Percentiles rank a stretch among this genome's conserved stretches.
Conservation (phyloP, 2,113 vertebrate species). For the Heterocephalus glaber region DNA sequence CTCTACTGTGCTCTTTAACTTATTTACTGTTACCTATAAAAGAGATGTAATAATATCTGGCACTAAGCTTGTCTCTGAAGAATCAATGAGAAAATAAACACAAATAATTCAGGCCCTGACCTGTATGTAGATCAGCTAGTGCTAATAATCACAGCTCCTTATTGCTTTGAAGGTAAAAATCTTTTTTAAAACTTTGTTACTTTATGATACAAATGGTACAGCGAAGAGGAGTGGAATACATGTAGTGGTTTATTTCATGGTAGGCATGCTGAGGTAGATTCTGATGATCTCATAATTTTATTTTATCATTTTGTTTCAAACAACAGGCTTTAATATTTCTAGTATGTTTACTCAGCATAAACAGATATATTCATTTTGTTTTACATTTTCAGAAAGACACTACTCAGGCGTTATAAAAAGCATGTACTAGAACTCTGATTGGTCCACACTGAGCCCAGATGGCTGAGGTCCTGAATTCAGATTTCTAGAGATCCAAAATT, state of each 20-base stretch:
- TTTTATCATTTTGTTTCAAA: conserved; percentile 29
- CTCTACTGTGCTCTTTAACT: neutral
- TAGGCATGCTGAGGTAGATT: neutral
- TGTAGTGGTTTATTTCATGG: neutral
- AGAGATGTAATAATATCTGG: neutral
- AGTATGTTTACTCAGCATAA: neutral
- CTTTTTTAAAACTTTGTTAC: neutral
- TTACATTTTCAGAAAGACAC: neutral
- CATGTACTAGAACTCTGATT: neutral
- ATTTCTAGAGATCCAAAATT: conserved; percentile 15
- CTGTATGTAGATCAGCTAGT: too few relatives aligned
- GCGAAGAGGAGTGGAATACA: neutral
- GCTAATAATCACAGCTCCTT: neutral
- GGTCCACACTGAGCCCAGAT: neutral
- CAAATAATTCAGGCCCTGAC: neutral
- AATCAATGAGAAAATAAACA: conserved; percentile 14
- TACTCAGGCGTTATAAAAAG: neutral
- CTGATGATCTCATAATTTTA: neutral
- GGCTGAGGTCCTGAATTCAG: neutral
- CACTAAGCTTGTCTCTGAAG: neutral
- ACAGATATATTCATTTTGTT: conserved; percentile 29
- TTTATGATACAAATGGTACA: neutral
- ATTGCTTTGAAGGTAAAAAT: conserved; percentile 22
- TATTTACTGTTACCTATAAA: neutral
- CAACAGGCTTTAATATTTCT: neutral